Conservation (phyloP, 2,797 vertebrate genomes). For the Scleropages formosus region DNA sequence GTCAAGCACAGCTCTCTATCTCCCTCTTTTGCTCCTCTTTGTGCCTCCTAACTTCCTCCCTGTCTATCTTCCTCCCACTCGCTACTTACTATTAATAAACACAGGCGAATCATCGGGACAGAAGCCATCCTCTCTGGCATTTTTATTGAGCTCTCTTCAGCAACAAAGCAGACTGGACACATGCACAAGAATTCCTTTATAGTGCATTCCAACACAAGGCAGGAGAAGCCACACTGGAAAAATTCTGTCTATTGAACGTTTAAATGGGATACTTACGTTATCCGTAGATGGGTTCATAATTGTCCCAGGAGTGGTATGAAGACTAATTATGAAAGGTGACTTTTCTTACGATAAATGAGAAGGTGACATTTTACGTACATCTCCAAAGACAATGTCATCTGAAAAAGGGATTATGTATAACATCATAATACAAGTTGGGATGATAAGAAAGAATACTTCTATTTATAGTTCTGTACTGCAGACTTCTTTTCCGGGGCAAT, state of each 20-base stretch:
- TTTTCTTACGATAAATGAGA: not conserved
- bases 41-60: constrained; percentile 31
- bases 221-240: not conserved
- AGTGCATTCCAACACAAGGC: not conserved
- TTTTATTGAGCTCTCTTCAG: constrained; percentile 36
- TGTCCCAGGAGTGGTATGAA: not conserved
- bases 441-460: constrained; percentile 26
- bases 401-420: not conserved
- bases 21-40: constrained; percentile 15
- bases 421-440: not conserved
- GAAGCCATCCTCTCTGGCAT: constrained; percentile 22
- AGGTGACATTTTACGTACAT: not conserved
- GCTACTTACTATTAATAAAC: constrained; percentile 43
- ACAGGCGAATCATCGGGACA: constrained; percentile 23
- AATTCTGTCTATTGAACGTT: constrained; percentile 26
- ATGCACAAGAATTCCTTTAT: constrained; percentile 32
- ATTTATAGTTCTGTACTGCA: constrained; percentile 39
- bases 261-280: not conserved
- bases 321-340: not conserved
- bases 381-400: not conserved
- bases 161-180: constrained; percentile 34
- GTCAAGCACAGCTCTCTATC: constrained; percentile 42
- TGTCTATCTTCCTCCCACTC: constrained; percentile 33
- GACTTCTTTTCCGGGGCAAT: constrained; percentile 40
- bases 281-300: not conserved